These are phyloP conservation scores for Syndactyla subalaris DNA, from an alignment of 2,797 vertebrate genomes.

Conservation along the genomic window DNA sequence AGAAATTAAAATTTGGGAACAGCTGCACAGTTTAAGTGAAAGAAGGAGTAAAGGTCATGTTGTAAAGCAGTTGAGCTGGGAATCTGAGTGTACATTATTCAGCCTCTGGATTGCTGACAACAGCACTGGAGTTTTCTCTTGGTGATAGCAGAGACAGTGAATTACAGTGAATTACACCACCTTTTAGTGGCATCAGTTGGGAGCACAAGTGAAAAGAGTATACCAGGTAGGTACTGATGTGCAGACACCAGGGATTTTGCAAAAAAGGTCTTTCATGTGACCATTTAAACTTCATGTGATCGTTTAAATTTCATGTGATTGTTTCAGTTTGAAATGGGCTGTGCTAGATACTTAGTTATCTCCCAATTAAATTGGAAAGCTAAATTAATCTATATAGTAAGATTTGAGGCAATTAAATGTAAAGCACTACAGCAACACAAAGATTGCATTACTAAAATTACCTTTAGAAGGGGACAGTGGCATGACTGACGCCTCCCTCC, in stretches of 20 bases:
- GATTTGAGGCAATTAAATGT: neutral
- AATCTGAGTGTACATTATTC: neutral
- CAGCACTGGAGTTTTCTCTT: neutral
- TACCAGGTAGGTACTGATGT: neutral
- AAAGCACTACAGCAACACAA: neutral
- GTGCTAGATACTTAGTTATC: neutral
- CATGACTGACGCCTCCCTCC: neutral
- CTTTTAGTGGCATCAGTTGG: neutral
- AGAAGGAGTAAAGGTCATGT: neutral
- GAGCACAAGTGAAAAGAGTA: neutral
- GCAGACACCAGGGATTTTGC: neutral
- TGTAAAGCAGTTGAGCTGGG: neutral
- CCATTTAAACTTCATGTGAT: neutral
- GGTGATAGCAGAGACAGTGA: neutral
- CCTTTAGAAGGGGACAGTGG: neutral
- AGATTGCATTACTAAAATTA: neutral
- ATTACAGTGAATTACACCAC: neutral
- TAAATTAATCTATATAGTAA: neutral
- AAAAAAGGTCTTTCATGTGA: neutral
- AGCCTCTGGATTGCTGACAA: neutral
- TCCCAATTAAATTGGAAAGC: neutral
- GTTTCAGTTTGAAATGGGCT: neutral
- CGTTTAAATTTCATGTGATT: neutral
- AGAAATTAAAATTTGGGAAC: neutral
- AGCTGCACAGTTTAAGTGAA: neutral